Evolutionary conservation across 1,140 invertebrate species (phyloP).

Genomic region (Drosophila ananassae): DNA sequence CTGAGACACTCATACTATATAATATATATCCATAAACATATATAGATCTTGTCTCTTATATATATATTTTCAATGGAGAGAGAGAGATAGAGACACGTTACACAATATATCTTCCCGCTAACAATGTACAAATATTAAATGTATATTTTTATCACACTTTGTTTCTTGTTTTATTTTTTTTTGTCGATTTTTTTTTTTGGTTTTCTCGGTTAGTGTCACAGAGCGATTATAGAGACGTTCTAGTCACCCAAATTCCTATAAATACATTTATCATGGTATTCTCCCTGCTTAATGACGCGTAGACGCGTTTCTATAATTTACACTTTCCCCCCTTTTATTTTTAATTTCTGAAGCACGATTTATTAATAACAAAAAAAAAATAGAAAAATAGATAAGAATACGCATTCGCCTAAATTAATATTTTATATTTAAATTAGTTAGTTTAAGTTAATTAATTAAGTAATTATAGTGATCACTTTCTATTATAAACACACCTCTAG

Average conservation of each 20-base stretch:
- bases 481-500: background rate
- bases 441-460: no score
- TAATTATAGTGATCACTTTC: no score
- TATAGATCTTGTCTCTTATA: slow-evolving; percentile 24
- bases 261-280: slow-evolving; percentile 82
- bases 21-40: slow-evolving; percentile 10
- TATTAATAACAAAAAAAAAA: slow-evolving; percentile 55
- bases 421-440: no score
- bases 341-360: slow-evolving; percentile 45
- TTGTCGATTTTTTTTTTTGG: no score
- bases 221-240: slow-evolving; percentile 75
- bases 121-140: slow-evolving; percentile 82
- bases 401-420: no score
- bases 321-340: slow-evolving; percentile 47
- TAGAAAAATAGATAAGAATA: no score
- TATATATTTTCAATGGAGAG: background rate
- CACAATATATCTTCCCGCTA: slow-evolving; percentile 81
- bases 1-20: slow-evolving; percentile 2
- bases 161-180: slow-evolving; percentile 2
- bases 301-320: slow-evolving; percentile 77
- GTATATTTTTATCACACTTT: slow-evolving; percentile 82
- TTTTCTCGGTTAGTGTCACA: slow-evolving; percentile 81
- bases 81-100: slow-evolving; percentile 39
- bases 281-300: slow-evolving; percentile 79
- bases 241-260: slow-evolving; percentile 80